These are phyloP conservation scores for Clarias gariepinus DNA, from an alignment of 2,113 vertebrate species.

Conservation along the genomic window DNA sequence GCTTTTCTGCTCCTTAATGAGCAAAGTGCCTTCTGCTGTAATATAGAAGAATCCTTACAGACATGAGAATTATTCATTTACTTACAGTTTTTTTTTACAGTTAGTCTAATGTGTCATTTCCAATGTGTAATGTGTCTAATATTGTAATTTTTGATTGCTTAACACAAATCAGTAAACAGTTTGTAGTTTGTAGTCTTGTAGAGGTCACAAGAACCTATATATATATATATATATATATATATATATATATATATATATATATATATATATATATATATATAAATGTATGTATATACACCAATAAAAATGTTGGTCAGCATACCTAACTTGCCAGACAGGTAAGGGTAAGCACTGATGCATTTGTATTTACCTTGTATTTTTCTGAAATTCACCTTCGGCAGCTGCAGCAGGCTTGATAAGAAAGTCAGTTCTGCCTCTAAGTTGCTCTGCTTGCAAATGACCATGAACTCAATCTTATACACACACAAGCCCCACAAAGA, in stretches of 20 bases:
- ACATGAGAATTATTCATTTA: slow-evolving; percentile 30
- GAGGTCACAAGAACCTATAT: too few relatives aligned
- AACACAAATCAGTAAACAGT: not conserved
- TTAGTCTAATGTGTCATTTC: not conserved
- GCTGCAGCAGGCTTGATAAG: slow-evolving; percentile 69
- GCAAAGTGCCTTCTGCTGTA: slow-evolving; percentile 62
- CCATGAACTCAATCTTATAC: slow-evolving; percentile 41
- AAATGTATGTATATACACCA: not conserved
- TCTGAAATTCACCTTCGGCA: slow-evolving; percentile 58
- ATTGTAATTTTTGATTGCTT: not conserved
- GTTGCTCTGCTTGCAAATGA: slow-evolving; percentile 38
- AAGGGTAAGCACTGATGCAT: slow-evolving; percentile 17
- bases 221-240: too few relatives aligned
- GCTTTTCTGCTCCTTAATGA: slow-evolving; percentile 66
- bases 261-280: too few relatives aligned
- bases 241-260: too few relatives aligned
- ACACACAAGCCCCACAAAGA: slow-evolving; percentile 6
- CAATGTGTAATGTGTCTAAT: too few relatives aligned
- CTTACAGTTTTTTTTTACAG: not conserved
- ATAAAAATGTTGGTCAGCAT: slow-evolving; percentile 28
- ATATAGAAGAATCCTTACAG: slow-evolving; percentile 54
- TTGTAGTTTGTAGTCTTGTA: too few relatives aligned
- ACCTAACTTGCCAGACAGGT: slow-evolving; percentile 51
- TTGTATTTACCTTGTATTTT: slow-evolving; percentile 28
- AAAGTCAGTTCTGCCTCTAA: slow-evolving; percentile 44